Evolutionary conservation across 2,888 invertebrate species (phyloP), one percentile per base, ranked within the genome.

Genomic region (Dolichomitus sp.): DNA sequence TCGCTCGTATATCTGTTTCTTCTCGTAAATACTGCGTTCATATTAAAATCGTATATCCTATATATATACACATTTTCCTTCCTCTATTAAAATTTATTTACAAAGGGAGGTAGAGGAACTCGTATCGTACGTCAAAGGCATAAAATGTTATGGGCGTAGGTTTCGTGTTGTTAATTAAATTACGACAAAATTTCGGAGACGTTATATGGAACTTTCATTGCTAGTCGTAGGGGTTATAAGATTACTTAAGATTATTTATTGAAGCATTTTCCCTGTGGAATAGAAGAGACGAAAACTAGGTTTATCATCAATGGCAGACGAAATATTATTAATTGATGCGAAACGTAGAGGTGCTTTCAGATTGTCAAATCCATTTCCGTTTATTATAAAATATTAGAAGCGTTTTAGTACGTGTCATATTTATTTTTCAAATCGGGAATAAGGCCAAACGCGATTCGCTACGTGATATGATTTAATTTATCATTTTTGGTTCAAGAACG

Each of bases 11-110:
- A 59, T 72, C 59, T 45, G 45, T 72, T 59, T 42, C 70, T 54
- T 19, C 59, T 72, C 70, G 70, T 72, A 72, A 72, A 72, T 72
- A 72, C 54, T 42, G 17, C 57, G 57, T 40, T 72, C 30, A 59
- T 72, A 72, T 59, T 72, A 72, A 72, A 72, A 72, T 72, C 70
- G 59, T 27, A 45, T 42, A 42, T 45, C 61, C 7, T 30, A n/a
- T 17, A 33, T 33, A 59, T 19, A 19, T 37, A n/a, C 17, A 59
- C 19, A n/a, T 14, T 42, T 30, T 59, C 17, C 57, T 30, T 45
- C 70, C 57, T 59, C 17, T 54, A 70, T 70, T 70, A 70, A 70
- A 72, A 30, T 27, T 61, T 61, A 19, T 72, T 17, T 42, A 30
- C 30, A 17, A 59, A 30, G 17, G 2, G 19, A 27, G 42, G 70